phyloP scores from a whole-genome alignment of 2,113 vertebrate species.

The Microtus oregoni region DNA sequence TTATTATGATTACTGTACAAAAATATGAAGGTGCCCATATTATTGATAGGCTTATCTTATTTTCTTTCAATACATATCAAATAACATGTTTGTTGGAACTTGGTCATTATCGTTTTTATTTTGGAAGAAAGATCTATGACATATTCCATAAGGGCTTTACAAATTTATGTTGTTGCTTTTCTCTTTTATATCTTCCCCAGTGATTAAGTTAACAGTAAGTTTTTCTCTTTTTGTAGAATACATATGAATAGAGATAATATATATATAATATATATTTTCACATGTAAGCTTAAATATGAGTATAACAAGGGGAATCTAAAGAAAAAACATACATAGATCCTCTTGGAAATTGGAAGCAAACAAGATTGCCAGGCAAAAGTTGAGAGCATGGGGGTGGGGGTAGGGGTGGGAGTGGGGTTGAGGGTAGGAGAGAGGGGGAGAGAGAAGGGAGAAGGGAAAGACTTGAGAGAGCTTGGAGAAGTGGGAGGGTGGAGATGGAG shows the following conservation, averaged over 20 bases:
- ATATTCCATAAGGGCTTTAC: background rate
- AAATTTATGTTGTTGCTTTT: background rate
- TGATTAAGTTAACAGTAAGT: background rate
- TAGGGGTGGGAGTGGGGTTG: too few relatives aligned
- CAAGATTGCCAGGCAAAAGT: too few relatives aligned
- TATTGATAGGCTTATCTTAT: background rate
- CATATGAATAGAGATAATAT: background rate
- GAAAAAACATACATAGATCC: too few relatives aligned
- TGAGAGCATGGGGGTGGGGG: too few relatives aligned
- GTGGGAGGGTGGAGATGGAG: too few relatives aligned
- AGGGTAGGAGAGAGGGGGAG: too few relatives aligned
- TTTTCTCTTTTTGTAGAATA: background rate
- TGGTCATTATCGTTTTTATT: background rate
- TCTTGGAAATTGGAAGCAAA: too few relatives aligned
- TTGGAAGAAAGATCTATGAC: background rate
- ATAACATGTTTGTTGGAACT: background rate
- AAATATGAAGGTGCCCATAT: background rate
- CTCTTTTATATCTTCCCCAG: background rate
- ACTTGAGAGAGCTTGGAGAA: too few relatives aligned
- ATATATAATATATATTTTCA: background rate
- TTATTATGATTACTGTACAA: background rate
- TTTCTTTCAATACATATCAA: background rate
- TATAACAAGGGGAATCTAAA: too few relatives aligned
- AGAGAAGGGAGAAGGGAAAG: too few relatives aligned
- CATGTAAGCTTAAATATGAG: slow-evolving; percentile 3